phyloP scores from a whole-genome alignment of 2,888 invertebrate species.

The Eristalinus sepulchralis region DNA sequence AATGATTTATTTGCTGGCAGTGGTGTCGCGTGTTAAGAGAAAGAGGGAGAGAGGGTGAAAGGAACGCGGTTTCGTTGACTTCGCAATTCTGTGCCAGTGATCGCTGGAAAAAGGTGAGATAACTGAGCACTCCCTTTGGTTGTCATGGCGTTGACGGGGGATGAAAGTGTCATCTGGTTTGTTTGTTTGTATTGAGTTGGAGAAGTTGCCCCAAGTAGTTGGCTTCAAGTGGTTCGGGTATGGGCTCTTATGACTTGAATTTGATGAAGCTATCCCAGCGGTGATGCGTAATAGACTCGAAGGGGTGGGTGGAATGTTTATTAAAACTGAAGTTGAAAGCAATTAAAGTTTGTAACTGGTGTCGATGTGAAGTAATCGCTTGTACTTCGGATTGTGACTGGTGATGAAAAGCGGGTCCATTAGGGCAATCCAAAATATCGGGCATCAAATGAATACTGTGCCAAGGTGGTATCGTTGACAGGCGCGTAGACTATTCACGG shows the following conservation, averaged over 20 bases:
- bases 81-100: constrained; percentile 21
- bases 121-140: background rate
- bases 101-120: constrained; percentile 23
- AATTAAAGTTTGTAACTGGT: background rate
- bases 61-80: constrained; percentile 30
- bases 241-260: background rate
- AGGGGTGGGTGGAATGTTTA: background rate
- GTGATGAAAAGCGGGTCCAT: too few relatives aligned
- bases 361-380: background rate
- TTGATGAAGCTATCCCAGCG: background rate
- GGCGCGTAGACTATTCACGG: too few relatives aligned
- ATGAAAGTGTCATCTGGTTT: background rate
- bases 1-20: constrained; percentile 63
- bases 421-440: too few relatives aligned
- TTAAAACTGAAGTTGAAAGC: background rate
- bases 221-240: background rate
- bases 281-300: background rate
- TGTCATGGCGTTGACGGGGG: background rate
- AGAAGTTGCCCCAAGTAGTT: background rate
- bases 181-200: constrained; percentile 16
- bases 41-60: constrained; percentile 8
- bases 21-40: background rate
- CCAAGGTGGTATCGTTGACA: too few relatives aligned
- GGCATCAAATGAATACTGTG: too few relatives aligned
- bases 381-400: too few relatives aligned